A percentile compares a stretch with the other conserved stretches of the same genome.
These are phyloP conservation scores for Aleiodes leptofemur DNA, from an alignment of 2,888 invertebrate genomes.

Conservation along the genomic window DNA sequence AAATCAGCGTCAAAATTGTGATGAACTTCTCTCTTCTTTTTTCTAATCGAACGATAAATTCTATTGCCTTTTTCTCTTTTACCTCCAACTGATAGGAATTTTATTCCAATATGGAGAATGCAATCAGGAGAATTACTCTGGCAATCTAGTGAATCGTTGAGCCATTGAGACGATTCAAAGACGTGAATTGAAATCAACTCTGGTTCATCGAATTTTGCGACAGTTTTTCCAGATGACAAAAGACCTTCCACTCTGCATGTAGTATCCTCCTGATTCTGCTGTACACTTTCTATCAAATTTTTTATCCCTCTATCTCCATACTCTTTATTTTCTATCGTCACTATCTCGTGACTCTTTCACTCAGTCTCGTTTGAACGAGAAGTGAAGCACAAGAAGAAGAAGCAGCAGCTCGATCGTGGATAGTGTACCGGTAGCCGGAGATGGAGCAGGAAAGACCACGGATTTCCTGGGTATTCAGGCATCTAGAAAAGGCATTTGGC, in stretches of 20 bases:
- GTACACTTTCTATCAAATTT: background rate
- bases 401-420: slow-evolving; percentile 10
- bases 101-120: slow-evolving; percentile 3
- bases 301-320: background rate
- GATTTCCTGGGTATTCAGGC: slow-evolving; percentile 44
- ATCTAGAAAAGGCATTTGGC: slow-evolving; percentile 44
- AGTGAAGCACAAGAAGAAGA: background rate
- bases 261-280: background rate
- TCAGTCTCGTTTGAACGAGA: no score
- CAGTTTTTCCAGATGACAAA: background rate
- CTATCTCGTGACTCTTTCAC: slow-evolving; percentile 1
- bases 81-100: no score
- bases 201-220: background rate
- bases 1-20: no score
- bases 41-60: no score
- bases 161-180: slow-evolving; percentile 3
- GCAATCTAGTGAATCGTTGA: background rate
- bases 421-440: slow-evolving; percentile 23
- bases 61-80: no score
- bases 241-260: no score
- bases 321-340: background rate
- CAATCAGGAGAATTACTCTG: slow-evolving; percentile 29
- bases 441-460: slow-evolving; percentile 38
- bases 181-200: slow-evolving; percentile 18
- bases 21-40: no score